Evolutionary conservation across 2,888 invertebrate species (phyloP).

Genomic region (Schizaphis graminum): DNA sequence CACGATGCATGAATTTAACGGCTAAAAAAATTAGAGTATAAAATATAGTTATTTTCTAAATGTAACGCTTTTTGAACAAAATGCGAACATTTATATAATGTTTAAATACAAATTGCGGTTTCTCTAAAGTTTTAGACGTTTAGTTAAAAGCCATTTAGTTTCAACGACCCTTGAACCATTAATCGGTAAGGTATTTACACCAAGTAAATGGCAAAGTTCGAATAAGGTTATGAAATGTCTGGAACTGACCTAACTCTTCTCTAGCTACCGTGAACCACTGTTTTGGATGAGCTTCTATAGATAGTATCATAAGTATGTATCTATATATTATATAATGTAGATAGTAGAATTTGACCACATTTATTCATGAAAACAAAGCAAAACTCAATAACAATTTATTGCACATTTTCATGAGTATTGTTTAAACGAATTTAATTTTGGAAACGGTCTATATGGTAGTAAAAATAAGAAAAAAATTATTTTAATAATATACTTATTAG

Average conservation of each 20-base stretch:
- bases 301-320: not conserved
- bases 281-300: not conserved
- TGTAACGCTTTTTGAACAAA: not conserved
- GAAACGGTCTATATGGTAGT: not conserved
- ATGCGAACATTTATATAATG: not conserved
- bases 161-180: constrained; percentile 40
- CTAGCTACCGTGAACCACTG: not conserved
- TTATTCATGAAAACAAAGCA: not conserved
- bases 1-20: not conserved
- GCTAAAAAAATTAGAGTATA: not conserved
- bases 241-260: constrained; percentile 1
- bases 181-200: constrained; percentile 38
- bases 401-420: not conserved
- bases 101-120: constrained; percentile 29
- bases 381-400: not conserved
- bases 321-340: not conserved
- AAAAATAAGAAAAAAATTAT: not conserved
- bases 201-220: constrained; percentile 22
- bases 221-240: not conserved
- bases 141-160: constrained; percentile 15
- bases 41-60: not conserved
- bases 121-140: not conserved
- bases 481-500: not conserved
- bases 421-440: not conserved
- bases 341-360: not conserved